Percentiles rank a stretch among this genome's conserved stretches.
Conservation (phyloP, 2,113 vertebrate species). For the Lepus europaeus region DNA sequence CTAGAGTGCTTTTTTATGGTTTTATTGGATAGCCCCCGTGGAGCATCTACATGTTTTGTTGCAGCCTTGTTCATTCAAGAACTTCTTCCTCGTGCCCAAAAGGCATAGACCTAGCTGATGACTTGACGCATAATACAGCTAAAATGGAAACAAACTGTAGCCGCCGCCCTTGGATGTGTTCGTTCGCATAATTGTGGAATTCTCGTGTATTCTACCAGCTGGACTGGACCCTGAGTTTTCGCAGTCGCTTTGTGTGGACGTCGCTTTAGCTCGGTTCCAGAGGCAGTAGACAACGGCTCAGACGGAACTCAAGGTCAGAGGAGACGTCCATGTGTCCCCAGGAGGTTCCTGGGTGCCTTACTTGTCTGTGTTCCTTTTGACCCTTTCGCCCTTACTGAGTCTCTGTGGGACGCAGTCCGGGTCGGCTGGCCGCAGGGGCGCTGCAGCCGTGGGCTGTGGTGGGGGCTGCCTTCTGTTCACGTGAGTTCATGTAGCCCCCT, state of each 20-base stretch:
- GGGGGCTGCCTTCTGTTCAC: not conserved
- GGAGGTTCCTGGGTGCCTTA: not conserved
- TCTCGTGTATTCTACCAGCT: not conserved
- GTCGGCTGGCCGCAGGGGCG: not conserved
- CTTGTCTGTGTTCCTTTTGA: not conserved
- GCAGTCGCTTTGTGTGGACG: not conserved
- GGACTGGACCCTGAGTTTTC: not conserved
- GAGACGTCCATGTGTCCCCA: not conserved
- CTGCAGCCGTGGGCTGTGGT: too few species aligned
- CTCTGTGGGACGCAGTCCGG: rapidly evolving
- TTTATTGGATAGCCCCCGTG: not conserved
- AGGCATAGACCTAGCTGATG: slow-evolving; percentile 27
- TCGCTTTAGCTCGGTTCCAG: slow-evolving; percentile 12
- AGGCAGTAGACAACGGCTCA: not conserved
- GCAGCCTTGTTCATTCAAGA: not conserved
- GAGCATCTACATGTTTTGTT: slow-evolving; percentile 14
- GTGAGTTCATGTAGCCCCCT: not conserved
- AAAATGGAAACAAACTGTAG: slow-evolving; percentile 47
- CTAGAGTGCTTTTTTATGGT: not conserved
- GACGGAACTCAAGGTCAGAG: not conserved
- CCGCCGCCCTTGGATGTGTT: not conserved
- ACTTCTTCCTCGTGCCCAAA: not conserved
- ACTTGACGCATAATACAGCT: slow-evolving; percentile 51
- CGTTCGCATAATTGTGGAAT: slow-evolving; percentile 44
- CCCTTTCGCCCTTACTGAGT: rapidly evolving